phyloP scores from a whole-genome alignment of 2,888 invertebrate genomes.

The Eristalinus sepulchralis region DNA sequence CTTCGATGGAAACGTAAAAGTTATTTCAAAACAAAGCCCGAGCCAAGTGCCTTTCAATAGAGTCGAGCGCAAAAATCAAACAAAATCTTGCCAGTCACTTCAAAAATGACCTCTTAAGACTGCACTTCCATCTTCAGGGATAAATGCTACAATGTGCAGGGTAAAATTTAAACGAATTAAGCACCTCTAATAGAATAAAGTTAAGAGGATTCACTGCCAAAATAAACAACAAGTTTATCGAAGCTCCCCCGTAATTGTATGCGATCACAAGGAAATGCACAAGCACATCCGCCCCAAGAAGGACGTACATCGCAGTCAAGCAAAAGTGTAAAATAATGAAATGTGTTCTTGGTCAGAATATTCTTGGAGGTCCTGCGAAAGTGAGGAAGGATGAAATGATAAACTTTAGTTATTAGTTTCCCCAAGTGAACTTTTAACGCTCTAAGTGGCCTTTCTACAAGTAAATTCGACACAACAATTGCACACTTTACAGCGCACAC shows the following conservation, averaged over 20 bases:
- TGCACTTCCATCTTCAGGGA: background rate
- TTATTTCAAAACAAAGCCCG: no score
- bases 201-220: background rate
- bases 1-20: no score
- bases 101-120: background rate
- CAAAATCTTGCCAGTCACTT: background rate
- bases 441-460: constrained; percentile 42
- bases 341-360: constrained; percentile 1
- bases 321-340: constrained; percentile 22
- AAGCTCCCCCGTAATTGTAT: background rate
- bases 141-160: background rate
- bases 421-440: constrained; percentile 58
- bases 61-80: background rate
- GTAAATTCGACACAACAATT: constrained; percentile 56
- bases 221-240: constrained; percentile 19
- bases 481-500: constrained; percentile 15
- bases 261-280: background rate
- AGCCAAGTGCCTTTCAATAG: no score
- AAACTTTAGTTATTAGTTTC: constrained; percentile 62
- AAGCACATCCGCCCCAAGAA: background rate
- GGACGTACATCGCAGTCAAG: background rate
- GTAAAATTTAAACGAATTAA: constrained; percentile 31
- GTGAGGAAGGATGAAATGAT: background rate
- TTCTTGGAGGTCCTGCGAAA: background rate
- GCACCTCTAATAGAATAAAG: constrained; percentile 39